Base-by-base conservation (phyloP, 2,797 vertebrate genomes). In the Propithecus perrieri region DNA sequence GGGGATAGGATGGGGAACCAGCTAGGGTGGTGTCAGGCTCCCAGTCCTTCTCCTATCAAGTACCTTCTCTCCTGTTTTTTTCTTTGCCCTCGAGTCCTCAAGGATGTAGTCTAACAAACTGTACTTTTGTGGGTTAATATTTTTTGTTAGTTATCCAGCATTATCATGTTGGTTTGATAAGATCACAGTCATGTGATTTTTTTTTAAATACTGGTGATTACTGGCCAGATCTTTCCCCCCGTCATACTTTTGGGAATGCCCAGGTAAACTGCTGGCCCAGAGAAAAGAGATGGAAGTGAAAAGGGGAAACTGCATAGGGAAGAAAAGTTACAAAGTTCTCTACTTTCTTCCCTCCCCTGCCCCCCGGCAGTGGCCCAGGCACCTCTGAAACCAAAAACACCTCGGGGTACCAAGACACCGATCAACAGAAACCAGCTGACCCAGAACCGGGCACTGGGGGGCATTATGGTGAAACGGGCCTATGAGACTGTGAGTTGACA, bases 391-490 rank as follows among this genome's bases (percentile, higher is more conserved):
- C 99, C 99, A 96, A 99, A 99, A 98, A 99, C 99, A 4, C 99
- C 99, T 35, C 98, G 99, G 76, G 99, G 99, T 90, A 99, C 99
- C 80, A 99, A 99, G 2, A 99, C 99, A 1, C 99, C 99, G 14
- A 99, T 99, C 98, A 99, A 99, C 98, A 98, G 99, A 94, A 99
- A 99, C 98, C 99, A 99, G 98, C 98, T 99, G 98, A 99, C 98
- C 97, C 99, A 99, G 98, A 99, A 99, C 46, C 98, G 99, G 35
- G 99, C 98, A 20, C 98, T 99, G 85, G 99, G 99, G 2, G 99
- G 99, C 97, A 98, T 99, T 61, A 98, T 99, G 98, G 99, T 99
- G 97, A 99, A 99, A 97, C 98, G 99, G 96, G 98, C 99, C 96
- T 99, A 99, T 22, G 99, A 99, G 84, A 99, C 98, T 83, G 99